Percentiles rank a stretch among this genome's conserved stretches.
Conservation (phyloP, 1,140 invertebrate species). For the Neodiprion lecontei region DNA sequence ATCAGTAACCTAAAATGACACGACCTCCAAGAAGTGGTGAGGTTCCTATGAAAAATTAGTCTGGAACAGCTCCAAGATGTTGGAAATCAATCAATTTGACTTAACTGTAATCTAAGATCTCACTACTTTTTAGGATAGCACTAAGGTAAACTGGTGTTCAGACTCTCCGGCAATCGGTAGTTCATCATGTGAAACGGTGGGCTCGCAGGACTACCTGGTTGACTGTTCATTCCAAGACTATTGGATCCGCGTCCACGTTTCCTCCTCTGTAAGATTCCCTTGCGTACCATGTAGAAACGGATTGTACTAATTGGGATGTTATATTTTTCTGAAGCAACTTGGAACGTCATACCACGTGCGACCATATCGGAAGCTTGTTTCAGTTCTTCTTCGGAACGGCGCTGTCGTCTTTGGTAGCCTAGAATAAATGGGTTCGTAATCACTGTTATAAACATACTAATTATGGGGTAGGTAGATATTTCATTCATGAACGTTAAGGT, state of each 20-base stretch:
- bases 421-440: neutral
- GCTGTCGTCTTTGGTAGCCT: slow-evolving; percentile 65
- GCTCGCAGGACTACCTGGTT: slow-evolving; percentile 66
- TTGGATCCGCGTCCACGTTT: slow-evolving; percentile 69
- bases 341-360: slow-evolving; percentile 80
- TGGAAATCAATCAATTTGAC: slow-evolving; percentile 46
- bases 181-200: slow-evolving; percentile 77
- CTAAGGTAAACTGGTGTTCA: slow-evolving; percentile 62
- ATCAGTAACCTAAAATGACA: too few species aligned
- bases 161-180: slow-evolving; percentile 70
- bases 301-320: slow-evolving; percentile 86
- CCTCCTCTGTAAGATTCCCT: slow-evolving; percentile 77
- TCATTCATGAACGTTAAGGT: too few species aligned
- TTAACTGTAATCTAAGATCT: slow-evolving; percentile 50
- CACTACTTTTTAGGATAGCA: slow-evolving; percentile 46
- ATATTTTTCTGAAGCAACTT: slow-evolving; percentile 82
- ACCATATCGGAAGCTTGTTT: slow-evolving; percentile 81
- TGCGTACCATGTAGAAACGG: slow-evolving; percentile 82
- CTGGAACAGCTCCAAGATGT: slow-evolving; percentile 47
- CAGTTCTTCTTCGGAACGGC: slow-evolving; percentile 76
- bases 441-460: too few species aligned
- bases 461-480: too few species aligned
- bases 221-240: slow-evolving; percentile 53
- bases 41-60: slow-evolving; percentile 30
- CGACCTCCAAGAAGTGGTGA: too few species aligned